Conservation (phyloP, 1,140 invertebrate species). For the Antheraea pernyi region DNA sequence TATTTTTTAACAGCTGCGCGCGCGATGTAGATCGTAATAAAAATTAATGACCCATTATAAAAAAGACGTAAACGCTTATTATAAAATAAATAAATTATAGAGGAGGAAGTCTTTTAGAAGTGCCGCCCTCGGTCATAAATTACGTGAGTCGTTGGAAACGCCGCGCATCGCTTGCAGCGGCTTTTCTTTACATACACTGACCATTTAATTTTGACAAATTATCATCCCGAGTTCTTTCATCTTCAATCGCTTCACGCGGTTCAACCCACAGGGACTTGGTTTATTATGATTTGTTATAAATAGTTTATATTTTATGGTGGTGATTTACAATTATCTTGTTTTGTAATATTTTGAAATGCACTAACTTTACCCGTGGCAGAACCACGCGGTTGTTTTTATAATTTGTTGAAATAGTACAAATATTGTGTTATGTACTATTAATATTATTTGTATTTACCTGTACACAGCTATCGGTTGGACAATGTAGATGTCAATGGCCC, state of each 20-base stretch:
- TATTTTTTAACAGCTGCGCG: too few relatives aligned
- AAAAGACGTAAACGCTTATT: not conserved
- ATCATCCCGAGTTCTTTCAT: not conserved
- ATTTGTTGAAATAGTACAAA: too few relatives aligned
- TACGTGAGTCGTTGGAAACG: not conserved
- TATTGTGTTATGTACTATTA: too few relatives aligned
- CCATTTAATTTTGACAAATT: constrained; percentile 2
- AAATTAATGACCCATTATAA: not conserved
- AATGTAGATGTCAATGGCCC: too few relatives aligned
- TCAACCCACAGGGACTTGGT: not conserved
- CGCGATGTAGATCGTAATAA: not conserved
- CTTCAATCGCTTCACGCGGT: not conserved
- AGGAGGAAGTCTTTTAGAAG: not conserved
- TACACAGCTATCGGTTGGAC: too few relatives aligned
- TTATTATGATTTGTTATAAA: constrained; percentile 5
- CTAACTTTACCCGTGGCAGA: too few relatives aligned
- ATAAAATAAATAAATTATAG: constrained; percentile 1
- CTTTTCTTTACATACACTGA: not conserved
- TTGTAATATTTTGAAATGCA: not conserved
- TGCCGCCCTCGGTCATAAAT: too few relatives aligned
- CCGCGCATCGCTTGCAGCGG: not conserved
- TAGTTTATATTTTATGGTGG: not conserved
- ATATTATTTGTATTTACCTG: too few relatives aligned
- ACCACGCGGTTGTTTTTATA: too few relatives aligned
- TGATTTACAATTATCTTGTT: not conserved